Conservation (phyloP, 1,140 invertebrate species). For the Potamilus streckersoni region DNA sequence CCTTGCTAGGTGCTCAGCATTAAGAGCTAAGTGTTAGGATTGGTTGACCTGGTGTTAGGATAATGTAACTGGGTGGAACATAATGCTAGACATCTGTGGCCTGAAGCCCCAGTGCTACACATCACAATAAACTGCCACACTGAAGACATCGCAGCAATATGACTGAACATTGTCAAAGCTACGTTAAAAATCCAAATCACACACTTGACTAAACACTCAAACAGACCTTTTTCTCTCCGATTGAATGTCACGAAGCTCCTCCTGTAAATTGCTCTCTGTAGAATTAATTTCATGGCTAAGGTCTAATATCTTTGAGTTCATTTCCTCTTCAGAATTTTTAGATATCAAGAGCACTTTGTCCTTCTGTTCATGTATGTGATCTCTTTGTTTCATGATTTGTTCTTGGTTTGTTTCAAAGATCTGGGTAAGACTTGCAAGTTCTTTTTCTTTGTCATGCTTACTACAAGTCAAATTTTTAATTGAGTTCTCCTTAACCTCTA, state of each 20-base stretch:
- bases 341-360: conserved; percentile 16
- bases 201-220: neutral
- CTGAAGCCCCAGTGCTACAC: too few species aligned
- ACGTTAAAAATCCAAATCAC: too few species aligned
- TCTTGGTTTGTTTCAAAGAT: conserved; percentile 29
- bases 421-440: conserved; percentile 22
- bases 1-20: too few species aligned
- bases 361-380: conserved; percentile 19
- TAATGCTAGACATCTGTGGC: too few species aligned
- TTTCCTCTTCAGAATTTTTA: conserved; percentile 26
- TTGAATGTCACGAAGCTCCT: conserved; percentile 39
- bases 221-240: conserved; percentile 48
- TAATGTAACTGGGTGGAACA: too few species aligned
- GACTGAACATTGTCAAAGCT: too few species aligned
- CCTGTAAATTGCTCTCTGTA: conserved; percentile 31
- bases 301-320: conserved; percentile 30
- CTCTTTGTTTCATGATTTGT: conserved; percentile 23
- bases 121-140: too few species aligned
- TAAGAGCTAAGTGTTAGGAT: too few species aligned
- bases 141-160: too few species aligned
- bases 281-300: conserved; percentile 35
- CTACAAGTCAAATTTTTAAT: conserved; percentile 22
- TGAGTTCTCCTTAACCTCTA: conserved; percentile 32
- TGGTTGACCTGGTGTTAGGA: too few species aligned
- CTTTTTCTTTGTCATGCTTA: conserved; percentile 25